These are phyloP conservation scores for Margaritifera margaritifera DNA, from an alignment of 2,888 invertebrate genomes.

Conservation along the genomic window DNA sequence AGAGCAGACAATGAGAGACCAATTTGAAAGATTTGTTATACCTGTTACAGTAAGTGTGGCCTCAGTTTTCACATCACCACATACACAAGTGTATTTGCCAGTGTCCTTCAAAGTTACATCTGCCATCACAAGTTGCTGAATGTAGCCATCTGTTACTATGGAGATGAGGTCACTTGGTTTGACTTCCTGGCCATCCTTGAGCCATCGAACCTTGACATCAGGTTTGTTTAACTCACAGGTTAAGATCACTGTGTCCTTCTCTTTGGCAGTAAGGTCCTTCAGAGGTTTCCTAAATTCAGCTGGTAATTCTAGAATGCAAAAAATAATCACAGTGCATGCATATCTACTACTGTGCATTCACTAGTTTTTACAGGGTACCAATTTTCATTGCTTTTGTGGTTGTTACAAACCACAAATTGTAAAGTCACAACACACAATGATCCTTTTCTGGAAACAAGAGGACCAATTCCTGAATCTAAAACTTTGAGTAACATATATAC, in stretches of 20 bases:
- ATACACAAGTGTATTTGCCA: constrained; percentile 53
- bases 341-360: constrained; percentile 67
- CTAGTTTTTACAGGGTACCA: neutral
- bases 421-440: too few relatives aligned
- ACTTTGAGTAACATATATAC: too few relatives aligned
- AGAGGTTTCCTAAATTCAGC: constrained; percentile 43
- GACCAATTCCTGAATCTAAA: too few relatives aligned
- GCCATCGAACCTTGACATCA: constrained; percentile 84
- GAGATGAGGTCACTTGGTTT: constrained; percentile 86
- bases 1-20: neutral
- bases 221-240: constrained; percentile 46
- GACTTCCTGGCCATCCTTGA: constrained; percentile 83
- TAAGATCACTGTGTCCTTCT: constrained; percentile 74
- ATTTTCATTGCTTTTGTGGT: too few relatives aligned
- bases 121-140: constrained; percentile 52
- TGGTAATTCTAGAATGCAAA: constrained; percentile 73
- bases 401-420: too few relatives aligned
- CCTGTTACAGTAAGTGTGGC: constrained; percentile 61
- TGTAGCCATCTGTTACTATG: constrained; percentile 83
- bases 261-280: constrained; percentile 32
- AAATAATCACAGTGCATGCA: constrained; percentile 74
- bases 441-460: too few relatives aligned
- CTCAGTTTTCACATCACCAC: constrained; percentile 46
- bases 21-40: constrained; percentile 50
- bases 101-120: constrained; percentile 54